Evolutionary conservation across 2,797 vertebrate species (phyloP), one percentile per base, ranked within the genome.

Genomic region (Scleropages formosus): DNA sequence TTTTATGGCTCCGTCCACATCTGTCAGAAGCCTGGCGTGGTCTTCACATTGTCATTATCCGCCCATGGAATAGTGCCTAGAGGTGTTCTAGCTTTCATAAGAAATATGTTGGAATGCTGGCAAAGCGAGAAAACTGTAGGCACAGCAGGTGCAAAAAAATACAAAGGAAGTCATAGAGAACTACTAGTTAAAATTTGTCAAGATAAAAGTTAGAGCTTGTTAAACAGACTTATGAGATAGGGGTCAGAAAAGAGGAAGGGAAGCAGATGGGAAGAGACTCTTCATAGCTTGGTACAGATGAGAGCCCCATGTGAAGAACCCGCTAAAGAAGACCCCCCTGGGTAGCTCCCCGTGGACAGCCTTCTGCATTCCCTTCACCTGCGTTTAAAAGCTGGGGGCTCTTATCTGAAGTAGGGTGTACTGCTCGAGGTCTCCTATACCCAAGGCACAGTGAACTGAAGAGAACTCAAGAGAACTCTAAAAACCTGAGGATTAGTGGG

Each of bases 61-160:
- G 22, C 7, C 2, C 11, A 22, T 20, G 39, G n/a, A 49, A 49
- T 39, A 47, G n/a, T 9, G 53, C 59, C 59, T 61, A n/a, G 15
- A 56, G 49, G 20, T 13, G n/a, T 22, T 53, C 15, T 4, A 27
- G 20, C 16, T 56, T 24, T 31, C 22, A 56, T 70, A 47, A 27
- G 68, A 53, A 70, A 69, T 16, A 18, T 4, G 47, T 49, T 15
- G n/a, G 20, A 26, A 11, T 70, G 67, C 26, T 16, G 47, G 71
- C 39, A 31, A 79, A 91, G 90, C 22, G 84, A 78, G 51, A 85
- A 60, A n/a, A 18, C 58, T 18, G 58, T n/a, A 4, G 11, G 58
- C 10, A 16, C 18, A 20, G n/a, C 16, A 13, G 15, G 60, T 8
- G 7, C 8, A 60, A n/a, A 60, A 8, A 60, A 1, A 60, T 0